phyloP scores from a whole-genome alignment of 2,888 invertebrate species.

The Mesoligia furuncula region DNA sequence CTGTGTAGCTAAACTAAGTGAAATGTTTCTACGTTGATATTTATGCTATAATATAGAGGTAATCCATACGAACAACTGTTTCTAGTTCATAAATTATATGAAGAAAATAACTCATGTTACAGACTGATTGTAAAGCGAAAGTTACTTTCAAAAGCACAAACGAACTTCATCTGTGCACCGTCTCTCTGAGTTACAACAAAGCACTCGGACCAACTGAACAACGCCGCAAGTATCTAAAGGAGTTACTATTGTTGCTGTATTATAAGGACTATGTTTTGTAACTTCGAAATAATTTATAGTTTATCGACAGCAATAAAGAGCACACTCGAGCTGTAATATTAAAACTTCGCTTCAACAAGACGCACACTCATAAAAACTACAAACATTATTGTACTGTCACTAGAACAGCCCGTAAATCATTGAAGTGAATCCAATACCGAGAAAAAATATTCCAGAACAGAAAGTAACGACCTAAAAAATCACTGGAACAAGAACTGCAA shows the following conservation, averaged over 20 bases:
- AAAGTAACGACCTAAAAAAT: slow-evolving; percentile 40
- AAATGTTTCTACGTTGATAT: not conserved
- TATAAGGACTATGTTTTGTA: slow-evolving; percentile 4
- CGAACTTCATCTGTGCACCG: not conserved
- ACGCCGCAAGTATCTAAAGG: not conserved
- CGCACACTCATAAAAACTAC: slow-evolving; percentile 18
- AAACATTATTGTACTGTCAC: slow-evolving; percentile 5
- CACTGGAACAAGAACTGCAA: slow-evolving; percentile 56
- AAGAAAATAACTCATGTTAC: slow-evolving; percentile 2
- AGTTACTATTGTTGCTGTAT: not conserved
- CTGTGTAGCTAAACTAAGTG: slow-evolving; percentile 2
- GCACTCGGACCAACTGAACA: not conserved
- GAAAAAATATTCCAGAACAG: slow-evolving; percentile 2
- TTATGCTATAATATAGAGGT: not conserved
- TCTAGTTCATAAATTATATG: not conserved
- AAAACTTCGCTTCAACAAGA: slow-evolving; percentile 18
- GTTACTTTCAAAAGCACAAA: not conserved
- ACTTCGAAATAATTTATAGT: slow-evolving; percentile 24
- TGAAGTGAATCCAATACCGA: not conserved
- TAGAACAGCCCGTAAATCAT: slow-evolving; percentile 15
- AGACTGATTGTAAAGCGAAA: not conserved
- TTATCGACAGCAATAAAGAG: slow-evolving; percentile 35
- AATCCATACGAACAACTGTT: not conserved
- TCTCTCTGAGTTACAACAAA: slow-evolving; percentile 10
- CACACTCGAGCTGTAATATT: slow-evolving; percentile 19